Conservation (phyloP, 2,113 vertebrate genomes). For the Colinus virginianus region DNA sequence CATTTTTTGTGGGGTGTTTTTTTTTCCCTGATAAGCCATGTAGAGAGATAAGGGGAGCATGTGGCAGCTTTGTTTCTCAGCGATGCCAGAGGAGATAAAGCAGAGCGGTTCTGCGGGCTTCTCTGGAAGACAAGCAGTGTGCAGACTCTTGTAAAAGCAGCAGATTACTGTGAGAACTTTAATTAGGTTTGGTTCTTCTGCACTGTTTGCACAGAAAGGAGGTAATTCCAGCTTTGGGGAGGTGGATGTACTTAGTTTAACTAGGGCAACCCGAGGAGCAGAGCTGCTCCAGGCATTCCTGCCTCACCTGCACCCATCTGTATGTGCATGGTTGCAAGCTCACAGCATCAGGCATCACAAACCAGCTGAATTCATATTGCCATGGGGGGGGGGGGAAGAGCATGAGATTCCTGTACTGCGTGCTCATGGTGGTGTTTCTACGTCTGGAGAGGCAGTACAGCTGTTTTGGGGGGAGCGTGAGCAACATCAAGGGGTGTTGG, state of each 20-base stretch:
- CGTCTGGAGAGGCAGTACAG: not conserved
- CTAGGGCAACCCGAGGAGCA: not conserved
- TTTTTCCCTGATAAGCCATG: not conserved
- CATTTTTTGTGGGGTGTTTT: not conserved
- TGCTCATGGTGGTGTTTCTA: accelerated
- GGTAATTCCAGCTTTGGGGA: not conserved
- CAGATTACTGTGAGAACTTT: not conserved
- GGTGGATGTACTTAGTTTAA: not conserved
- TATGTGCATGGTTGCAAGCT: not conserved
- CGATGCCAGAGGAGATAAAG: not conserved
- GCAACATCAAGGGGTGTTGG: not conserved
- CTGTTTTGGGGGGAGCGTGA: not conserved
- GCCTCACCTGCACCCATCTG: accelerated
- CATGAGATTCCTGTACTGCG: not conserved
- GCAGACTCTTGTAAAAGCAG: not conserved
- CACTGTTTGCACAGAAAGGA: not conserved
- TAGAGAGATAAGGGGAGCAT: not conserved
- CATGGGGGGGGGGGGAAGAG: not conserved
- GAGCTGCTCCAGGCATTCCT: not conserved
- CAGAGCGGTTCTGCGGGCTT: not conserved
- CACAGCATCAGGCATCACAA: not conserved
- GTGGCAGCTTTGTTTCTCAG: not conserved
- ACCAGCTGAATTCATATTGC: not conserved
- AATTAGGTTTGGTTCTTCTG: not conserved
- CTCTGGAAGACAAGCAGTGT: not conserved